A percentile compares a stretch with the other conserved stretches of the same genome.
Conservation (phyloP, 1,140 invertebrate species). For the Rhopalosiphum padi region DNA sequence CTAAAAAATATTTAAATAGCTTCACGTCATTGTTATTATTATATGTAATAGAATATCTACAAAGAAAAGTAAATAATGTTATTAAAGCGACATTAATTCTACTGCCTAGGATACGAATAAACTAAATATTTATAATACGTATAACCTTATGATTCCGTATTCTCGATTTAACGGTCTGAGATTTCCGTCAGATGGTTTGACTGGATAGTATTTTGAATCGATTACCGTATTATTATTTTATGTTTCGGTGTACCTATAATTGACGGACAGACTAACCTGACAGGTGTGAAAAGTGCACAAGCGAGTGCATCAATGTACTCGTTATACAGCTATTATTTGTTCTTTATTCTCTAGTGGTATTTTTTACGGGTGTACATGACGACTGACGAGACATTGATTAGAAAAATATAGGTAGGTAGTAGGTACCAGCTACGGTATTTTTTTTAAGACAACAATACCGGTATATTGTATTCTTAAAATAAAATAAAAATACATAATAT, state of each 20-base stretch:
- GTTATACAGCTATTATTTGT: conserved; percentile 28
- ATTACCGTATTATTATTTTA: conserved; percentile 16
- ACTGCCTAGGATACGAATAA: neutral
- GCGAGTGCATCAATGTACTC: neutral
- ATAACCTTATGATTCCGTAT: neutral
- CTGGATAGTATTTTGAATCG: neutral
- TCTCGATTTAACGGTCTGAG: neutral
- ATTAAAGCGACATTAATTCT: neutral
- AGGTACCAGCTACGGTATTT: neutral
- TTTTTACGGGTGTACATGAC: neutral
- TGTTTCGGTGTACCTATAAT: neutral
- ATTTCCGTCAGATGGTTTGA: neutral
- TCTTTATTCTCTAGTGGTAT: neutral
- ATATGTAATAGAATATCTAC: neutral
- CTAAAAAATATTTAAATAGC: neutral
- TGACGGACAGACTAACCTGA: conserved; percentile 10
- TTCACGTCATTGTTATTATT: neutral
- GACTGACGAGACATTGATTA: neutral
- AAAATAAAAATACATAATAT: neutral
- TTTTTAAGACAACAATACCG: neutral
- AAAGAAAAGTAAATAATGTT: too few species aligned
- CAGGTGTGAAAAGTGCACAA: conserved; percentile 44
- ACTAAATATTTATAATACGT: neutral
- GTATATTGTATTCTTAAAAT: neutral
- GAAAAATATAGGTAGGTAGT: neutral